These are phyloP conservation scores for Pampus argenteus DNA, from an alignment of 2,797 vertebrate genomes.

Conservation along the genomic window DNA sequence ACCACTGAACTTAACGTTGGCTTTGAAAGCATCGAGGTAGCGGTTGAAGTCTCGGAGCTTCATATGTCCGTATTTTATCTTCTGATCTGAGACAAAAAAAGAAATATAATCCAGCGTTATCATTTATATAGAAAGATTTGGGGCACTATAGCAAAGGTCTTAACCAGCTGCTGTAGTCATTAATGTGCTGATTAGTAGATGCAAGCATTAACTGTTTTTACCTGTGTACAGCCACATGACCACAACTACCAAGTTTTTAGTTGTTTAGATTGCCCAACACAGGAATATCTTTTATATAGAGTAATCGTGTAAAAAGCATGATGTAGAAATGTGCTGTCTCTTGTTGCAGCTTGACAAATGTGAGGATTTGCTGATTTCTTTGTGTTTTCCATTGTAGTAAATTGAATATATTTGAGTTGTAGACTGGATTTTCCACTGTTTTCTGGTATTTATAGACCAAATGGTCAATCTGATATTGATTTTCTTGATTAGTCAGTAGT, in stretches of 20 bases:
- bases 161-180: conserved; percentile 40
- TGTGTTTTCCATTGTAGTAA: too few species aligned
- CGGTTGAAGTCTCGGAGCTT: conserved; percentile 28
- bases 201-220: conserved; percentile 13
- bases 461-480: too few species aligned
- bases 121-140: background rate
- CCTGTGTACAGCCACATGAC: too few species aligned
- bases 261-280: background rate
- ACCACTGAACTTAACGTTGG: conserved; percentile 60
- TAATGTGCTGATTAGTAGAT: conserved; percentile 65
- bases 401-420: too few species aligned
- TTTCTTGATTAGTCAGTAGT: too few species aligned
- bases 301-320: too few species aligned
- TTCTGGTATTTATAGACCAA: too few species aligned
- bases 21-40: conserved; percentile 23
- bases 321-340: too few species aligned
- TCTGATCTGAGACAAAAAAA: background rate
- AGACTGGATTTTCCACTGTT: too few species aligned
- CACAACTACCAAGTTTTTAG: background rate
- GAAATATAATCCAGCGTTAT: background rate
- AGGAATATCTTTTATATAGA: background rate
- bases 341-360: too few species aligned
- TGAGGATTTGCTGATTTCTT: too few species aligned
- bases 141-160: conserved; percentile 30
- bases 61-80: conserved; percentile 9